phyloP scores from a whole-genome alignment of 2,888 invertebrate genomes.

The Lagria hirta region DNA sequence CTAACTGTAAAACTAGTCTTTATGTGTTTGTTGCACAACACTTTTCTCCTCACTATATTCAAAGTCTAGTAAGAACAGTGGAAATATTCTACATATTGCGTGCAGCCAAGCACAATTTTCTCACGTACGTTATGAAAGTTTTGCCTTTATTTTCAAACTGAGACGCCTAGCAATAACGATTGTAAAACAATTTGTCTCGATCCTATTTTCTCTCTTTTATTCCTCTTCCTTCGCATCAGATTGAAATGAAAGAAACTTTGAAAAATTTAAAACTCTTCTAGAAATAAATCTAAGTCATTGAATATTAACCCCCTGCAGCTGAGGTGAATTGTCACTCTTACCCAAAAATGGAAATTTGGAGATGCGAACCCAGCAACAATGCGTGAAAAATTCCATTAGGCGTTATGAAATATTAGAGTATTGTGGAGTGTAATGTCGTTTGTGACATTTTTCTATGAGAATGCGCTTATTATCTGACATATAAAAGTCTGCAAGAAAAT shows the following conservation, averaged over 20 bases:
- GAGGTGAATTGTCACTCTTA: constrained; percentile 19
- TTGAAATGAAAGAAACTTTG: too few relatives aligned
- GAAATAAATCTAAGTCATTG: constrained; percentile 28
- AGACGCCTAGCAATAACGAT: constrained; percentile 8
- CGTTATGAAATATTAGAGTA: constrained; percentile 25
- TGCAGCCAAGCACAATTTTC: constrained; percentile 19
- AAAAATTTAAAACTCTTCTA: too few relatives aligned
- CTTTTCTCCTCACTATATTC: constrained; percentile 7
- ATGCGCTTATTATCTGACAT: constrained; percentile 25
- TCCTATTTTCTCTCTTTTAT: background rate
- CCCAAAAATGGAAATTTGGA: constrained; percentile 19
- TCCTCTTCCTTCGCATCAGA: too few relatives aligned
- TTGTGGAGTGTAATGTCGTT: constrained; percentile 27
- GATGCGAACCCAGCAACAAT: constrained; percentile 22
- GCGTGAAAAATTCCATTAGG: constrained; percentile 30
- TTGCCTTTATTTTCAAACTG: constrained; percentile 13
- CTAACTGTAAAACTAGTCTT: constrained; percentile 18
- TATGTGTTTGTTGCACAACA: constrained; percentile 7
- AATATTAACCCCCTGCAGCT: constrained; percentile 27
- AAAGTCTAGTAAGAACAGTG: constrained; percentile 7
- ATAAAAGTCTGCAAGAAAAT: constrained; percentile 25
- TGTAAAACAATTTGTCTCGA: constrained; percentile 5
- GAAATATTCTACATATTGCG: constrained; percentile 16
- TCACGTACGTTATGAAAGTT: constrained; percentile 19
- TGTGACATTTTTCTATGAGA: constrained; percentile 27